These are phyloP conservation scores for Hydrolagus colliei DNA, from an alignment of 2,797 vertebrate species.

Conservation along the genomic window DNA sequence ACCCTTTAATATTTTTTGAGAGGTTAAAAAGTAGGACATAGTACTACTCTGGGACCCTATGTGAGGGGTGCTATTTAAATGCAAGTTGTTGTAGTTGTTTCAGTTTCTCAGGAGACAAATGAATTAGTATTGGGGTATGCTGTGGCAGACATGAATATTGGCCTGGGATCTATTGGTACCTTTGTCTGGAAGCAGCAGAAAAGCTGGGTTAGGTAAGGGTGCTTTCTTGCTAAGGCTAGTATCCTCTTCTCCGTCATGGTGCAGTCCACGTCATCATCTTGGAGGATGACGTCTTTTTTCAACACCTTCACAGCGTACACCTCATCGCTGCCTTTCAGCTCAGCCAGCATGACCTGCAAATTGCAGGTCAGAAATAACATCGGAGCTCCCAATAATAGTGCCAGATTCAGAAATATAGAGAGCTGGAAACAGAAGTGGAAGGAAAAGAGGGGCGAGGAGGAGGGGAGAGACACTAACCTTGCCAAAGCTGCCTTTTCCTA, in stretches of 20 bases:
- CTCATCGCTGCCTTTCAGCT: constrained; percentile 86
- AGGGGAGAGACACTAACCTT: constrained; percentile 62
- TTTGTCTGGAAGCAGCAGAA: constrained; percentile 98
- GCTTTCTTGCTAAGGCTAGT: constrained; percentile 81
- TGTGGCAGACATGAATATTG: neutral
- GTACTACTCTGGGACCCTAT: too few species aligned
- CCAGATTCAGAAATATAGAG: neutral
- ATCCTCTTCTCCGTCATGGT: constrained; percentile 94
- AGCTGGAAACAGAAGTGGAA: neutral
- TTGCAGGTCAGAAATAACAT: neutral
- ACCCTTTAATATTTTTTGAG: too few species aligned
- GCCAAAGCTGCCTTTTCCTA: constrained; percentile 94
- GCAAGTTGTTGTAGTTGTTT: too few species aligned
- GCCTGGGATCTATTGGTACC: constrained; percentile 49
- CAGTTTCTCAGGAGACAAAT: neutral
- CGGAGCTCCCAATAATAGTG: neutral
- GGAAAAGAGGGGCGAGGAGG: neutral
- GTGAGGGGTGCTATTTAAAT: too few species aligned
- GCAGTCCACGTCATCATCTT: constrained; percentile 94
- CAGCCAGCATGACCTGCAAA: constrained; percentile 85
- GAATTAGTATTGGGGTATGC: neutral
- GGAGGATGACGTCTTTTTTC: constrained; percentile 93
- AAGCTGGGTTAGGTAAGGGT: constrained; percentile 90
- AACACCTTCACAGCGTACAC: constrained; percentile 90
- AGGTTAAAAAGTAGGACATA: too few species aligned